Evolutionary conservation across 2,797 vertebrate species (phyloP).

Genomic region (Naso thynnoides): DNA sequence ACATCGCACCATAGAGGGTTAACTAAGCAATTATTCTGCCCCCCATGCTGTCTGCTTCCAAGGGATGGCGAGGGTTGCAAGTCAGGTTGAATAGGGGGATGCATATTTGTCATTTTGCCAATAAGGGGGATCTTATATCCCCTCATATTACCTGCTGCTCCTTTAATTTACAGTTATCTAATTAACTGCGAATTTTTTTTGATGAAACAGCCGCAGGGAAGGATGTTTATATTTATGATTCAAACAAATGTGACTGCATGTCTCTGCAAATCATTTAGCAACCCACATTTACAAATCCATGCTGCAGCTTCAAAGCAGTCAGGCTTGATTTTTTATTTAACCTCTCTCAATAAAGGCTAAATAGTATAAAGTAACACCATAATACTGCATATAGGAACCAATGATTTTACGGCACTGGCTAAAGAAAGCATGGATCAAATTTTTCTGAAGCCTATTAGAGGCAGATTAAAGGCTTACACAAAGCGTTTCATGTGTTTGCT

Average conservation of each 20-base stretch:
- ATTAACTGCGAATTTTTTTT: constrained; percentile 5
- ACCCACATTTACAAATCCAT: constrained; percentile 17
- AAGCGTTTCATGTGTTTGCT: constrained; percentile 54
- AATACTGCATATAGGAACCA: constrained; percentile 32
- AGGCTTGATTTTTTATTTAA: constrained; percentile 42
- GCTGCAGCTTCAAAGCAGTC: constrained; percentile 39
- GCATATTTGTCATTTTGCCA: no score
- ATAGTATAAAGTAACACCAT: constrained; percentile 42
- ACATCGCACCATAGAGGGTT: no score
- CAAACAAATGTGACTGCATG: constrained; percentile 2
- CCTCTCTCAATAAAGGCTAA: constrained; percentile 42
- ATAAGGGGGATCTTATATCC: no score
- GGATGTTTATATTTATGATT: background rate
- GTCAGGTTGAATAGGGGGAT: no score
- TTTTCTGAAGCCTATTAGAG: constrained; percentile 57
- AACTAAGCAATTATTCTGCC: no score
- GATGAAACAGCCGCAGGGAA: background rate
- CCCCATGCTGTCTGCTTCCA: no score
- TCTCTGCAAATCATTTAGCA: constrained; percentile 24
- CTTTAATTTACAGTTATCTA: background rate
- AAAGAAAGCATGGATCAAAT: constrained; percentile 43
- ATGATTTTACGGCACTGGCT: constrained; percentile 34
- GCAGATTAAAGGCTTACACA: constrained; percentile 73
- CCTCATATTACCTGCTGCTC: background rate
- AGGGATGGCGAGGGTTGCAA: no score